Percentiles rank a stretch among this genome's conserved stretches.
Conservation (phyloP, 2,113 vertebrate species). For the Larimichthys crocea region DNA sequence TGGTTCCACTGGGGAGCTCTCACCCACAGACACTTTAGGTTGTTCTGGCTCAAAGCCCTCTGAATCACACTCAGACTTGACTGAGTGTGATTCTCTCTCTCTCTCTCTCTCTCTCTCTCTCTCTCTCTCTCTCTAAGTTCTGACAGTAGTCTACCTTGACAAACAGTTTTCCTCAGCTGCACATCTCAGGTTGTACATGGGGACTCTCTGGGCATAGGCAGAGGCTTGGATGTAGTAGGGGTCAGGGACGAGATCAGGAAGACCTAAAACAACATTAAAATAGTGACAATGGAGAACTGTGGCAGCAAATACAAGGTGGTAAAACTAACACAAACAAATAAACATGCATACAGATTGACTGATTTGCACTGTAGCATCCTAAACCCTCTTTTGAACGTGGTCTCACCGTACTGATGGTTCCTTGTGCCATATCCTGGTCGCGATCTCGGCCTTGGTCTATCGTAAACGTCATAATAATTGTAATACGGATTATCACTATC, state of each 20-base stretch:
- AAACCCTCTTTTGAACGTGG: background rate
- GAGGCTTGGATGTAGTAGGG: conserved; percentile 97
- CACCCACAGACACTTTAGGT: conserved; percentile 62
- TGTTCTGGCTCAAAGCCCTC: conserved; percentile 61
- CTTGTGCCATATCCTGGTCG: conserved; percentile 93
- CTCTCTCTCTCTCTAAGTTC: background rate
- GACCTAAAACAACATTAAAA: conserved; percentile 82
- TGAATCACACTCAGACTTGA: conserved; percentile 64
- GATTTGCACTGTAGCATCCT: background rate
- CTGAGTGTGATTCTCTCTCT: background rate
- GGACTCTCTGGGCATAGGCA: conserved; percentile 92
- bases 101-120: too few species aligned
- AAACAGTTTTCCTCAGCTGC: conserved; percentile 98
- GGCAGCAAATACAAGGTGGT: background rate
- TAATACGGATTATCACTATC: conserved; percentile 95
- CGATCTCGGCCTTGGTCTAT: conserved; percentile 86
- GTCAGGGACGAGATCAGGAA: conserved; percentile 97
- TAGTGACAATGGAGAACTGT: background rate
- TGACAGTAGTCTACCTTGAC: conserved; percentile 89
- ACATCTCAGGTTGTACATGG: conserved; percentile 98
- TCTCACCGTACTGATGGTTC: conserved; percentile 95
- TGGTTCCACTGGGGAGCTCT: conserved; percentile 50
- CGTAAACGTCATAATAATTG: conserved; percentile 95
- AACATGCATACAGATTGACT: background rate
- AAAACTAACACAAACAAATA: background rate